Conservation (phyloP, 2,113 vertebrate genomes). For the Platichthys flesus region DNA sequence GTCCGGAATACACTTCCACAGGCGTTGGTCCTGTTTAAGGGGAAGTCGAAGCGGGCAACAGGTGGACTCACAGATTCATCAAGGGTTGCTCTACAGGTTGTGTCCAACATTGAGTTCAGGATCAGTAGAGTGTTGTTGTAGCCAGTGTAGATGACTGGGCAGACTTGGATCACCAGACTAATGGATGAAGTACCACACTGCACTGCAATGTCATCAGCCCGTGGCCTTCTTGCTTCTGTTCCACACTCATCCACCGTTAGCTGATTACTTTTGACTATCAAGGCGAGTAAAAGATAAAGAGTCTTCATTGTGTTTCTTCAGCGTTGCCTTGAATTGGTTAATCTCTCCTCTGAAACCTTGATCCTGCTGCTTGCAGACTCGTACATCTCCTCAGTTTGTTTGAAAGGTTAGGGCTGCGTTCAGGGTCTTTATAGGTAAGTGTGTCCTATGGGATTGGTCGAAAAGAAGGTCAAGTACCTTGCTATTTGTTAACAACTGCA, state of each 20-base stretch:
- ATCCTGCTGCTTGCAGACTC: neutral
- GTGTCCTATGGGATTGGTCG: constrained; percentile 65
- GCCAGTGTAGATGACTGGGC: constrained; percentile 79
- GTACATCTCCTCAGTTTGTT: constrained; percentile 22
- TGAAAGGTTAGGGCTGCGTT: constrained; percentile 24
- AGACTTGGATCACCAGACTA: constrained; percentile 73
- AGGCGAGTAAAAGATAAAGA: constrained; percentile 53
- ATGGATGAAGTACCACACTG: constrained; percentile 76
- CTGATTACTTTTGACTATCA: constrained; percentile 56
- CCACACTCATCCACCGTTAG: constrained; percentile 52
- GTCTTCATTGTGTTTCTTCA: constrained; percentile 53
- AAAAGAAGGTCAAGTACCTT: constrained; percentile 69
- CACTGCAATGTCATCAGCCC: constrained; percentile 73
- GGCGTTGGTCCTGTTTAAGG: constrained; percentile 64
- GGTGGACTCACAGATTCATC: constrained; percentile 70
- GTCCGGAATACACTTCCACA: constrained; percentile 71
- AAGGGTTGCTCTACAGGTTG: constrained; percentile 69
- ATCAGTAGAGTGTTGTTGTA: constrained; percentile 82
- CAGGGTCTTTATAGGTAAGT: constrained; percentile 70
- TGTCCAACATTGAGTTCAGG: constrained; percentile 68
- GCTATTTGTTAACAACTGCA: constrained; percentile 42
- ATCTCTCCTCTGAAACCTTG: neutral
- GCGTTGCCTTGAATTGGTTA: constrained; percentile 10
- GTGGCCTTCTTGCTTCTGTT: constrained; percentile 53
- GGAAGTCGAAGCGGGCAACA: constrained; percentile 76